Conservation (phyloP, 1,140 invertebrate species). For the Zaprionus davidi region DNA sequence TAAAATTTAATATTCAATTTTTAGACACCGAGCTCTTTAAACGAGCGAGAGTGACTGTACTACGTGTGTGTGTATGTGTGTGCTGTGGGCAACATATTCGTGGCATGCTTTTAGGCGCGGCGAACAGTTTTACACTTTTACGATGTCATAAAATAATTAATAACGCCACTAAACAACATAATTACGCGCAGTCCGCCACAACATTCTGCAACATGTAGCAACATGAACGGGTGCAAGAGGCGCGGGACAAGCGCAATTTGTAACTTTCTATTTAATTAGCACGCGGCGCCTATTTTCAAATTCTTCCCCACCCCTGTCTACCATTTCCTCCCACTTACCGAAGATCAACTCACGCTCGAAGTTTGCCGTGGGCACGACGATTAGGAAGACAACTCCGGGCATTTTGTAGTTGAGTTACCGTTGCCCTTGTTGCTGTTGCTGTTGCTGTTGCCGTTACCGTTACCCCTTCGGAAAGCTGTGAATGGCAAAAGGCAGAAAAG, state of each 20-base stretch:
- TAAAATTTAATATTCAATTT: constrained; percentile 79
- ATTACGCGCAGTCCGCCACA: constrained; percentile 67
- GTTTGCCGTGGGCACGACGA: constrained; percentile 87
- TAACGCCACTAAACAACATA: constrained; percentile 83
- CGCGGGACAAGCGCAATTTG: constrained; percentile 58
- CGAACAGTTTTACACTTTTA: constrained; percentile 78
- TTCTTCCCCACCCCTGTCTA: constrained; percentile 5
- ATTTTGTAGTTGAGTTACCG: constrained; percentile 48
- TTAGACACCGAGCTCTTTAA: constrained; percentile 49
- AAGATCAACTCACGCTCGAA: constrained; percentile 86
- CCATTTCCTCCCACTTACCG: constrained; percentile 68
- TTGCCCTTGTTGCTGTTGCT: neutral
- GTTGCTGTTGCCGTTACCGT: neutral
- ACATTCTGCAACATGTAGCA: constrained; percentile 43
- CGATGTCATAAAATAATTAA: constrained; percentile 84
- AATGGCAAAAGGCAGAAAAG: constrained; percentile 55
- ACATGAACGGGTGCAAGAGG: neutral
- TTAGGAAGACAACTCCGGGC: constrained; percentile 86
- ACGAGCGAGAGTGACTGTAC: neutral
- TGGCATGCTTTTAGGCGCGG: constrained; percentile 71
- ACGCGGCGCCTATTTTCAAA: constrained; percentile 65
- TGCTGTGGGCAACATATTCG: constrained; percentile 58
- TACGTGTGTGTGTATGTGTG: constrained; percentile 20
- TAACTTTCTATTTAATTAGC: constrained; percentile 78
- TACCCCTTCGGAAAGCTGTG: constrained; percentile 25